Base-by-base conservation (phyloP, 2,888 invertebrate genomes). In the Erebia epiphron region DNA sequence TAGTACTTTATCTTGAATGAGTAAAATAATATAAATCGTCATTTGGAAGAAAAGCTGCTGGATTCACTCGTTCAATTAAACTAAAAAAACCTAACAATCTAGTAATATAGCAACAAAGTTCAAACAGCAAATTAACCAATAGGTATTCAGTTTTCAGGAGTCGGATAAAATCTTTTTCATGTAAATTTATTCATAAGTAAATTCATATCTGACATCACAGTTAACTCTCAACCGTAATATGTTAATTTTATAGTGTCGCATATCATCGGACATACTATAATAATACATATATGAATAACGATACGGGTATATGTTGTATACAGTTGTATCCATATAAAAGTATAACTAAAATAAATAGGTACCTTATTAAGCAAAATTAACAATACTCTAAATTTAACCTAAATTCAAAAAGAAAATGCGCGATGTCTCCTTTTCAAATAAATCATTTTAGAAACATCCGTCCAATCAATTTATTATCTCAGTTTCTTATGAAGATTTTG, bases 261-360 rank as follows among this genome's bases (percentile, higher is more conserved):
- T 68, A 67, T 60, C 77, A 77, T 80, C 75, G 78, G 75, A 79
- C 78, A 79, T 78, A 60, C 62, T 61, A 79, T 78, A 79, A 75
- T 72, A 79, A 76, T 74, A 74, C 65, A 69, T 74, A 71, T 69
- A 63, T 63, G 70, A 72, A 70, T 74, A 69, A 67, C 56, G 71
- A 72, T 72, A 72, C 79, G 82, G 82, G 80, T 79, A 82, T 80
- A 79, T 79, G 76, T 84, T 93, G 92, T 92, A 93, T 93, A 93
- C 92, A 88, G 87, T 83, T 87, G 92, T 93, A 93, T 93, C 92
- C 92, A 86, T 88, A 87, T 85, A 85, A 88, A 86, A 87, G 85
- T 91, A 90, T 82, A 89, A 89, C 92, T 92, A 92, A 92, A 93
- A 93, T 93, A 93, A 93, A 93, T 93, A 35, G 35, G 35, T 35